Conservation (phyloP, 2,113 vertebrate genomes). For the Syrmaticus mikado region DNA sequence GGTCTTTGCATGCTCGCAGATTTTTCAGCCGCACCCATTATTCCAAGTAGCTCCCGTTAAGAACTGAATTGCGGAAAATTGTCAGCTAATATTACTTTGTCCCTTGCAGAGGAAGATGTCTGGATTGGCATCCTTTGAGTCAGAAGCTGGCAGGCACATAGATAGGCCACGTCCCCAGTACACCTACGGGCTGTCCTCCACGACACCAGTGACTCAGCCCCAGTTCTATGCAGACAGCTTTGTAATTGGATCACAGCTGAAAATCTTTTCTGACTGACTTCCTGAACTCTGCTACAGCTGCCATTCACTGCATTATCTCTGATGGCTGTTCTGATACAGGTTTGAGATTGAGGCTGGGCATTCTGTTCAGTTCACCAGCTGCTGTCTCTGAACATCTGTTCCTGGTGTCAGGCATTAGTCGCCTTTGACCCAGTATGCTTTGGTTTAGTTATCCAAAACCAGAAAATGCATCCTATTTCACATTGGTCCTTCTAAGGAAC, state of each 20-base stretch:
- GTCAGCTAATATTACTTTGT: background rate
- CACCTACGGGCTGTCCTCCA: background rate
- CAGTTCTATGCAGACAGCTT: slow-evolving; percentile 22
- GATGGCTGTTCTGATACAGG: background rate
- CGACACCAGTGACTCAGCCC: background rate
- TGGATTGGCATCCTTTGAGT: background rate
- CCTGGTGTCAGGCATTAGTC: background rate
- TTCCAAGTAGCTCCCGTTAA: background rate
- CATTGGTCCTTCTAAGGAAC: background rate
- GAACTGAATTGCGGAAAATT: background rate
- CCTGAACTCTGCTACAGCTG: slow-evolving; percentile 12
- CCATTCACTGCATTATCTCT: slow-evolving; percentile 2
- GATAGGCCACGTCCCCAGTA: background rate
- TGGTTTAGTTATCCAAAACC: background rate
- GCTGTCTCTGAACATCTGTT: slow-evolving; percentile 42
- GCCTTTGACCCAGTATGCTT: slow-evolving; percentile 18
- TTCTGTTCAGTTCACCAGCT: background rate
- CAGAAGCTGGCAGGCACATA: background rate
- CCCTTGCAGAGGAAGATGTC: background rate
- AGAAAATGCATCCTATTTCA: background rate
- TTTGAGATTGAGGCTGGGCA: background rate
- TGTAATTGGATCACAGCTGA: slow-evolving; percentile 37
- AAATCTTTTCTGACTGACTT: slow-evolving; percentile 32
- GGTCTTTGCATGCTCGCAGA: background rate
- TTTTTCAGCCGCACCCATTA: background rate